Base-by-base conservation (phyloP, 2,113 vertebrate genomes). In the Podarcis muralis region DNA sequence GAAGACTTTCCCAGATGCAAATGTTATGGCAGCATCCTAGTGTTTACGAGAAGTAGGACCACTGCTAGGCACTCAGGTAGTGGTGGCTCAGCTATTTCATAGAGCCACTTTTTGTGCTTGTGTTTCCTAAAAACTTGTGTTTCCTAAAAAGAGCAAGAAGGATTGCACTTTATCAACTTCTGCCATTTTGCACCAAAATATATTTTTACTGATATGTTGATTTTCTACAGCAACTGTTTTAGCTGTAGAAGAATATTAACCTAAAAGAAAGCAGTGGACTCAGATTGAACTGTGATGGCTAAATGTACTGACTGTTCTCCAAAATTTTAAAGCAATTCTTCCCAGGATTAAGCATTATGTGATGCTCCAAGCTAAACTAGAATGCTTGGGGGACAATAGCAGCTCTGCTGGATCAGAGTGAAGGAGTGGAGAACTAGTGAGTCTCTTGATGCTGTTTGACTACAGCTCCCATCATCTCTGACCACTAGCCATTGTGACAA, bases 211-310 rank as follows among this genome's bases (percentile, higher is more conserved):
- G 71, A n/a, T 27, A 35, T 13, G 8, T 20, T 65, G 18, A 86
- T 75, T 2, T 35, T 85, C 72, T 18, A 25, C 37, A 16, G 5
- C 9, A 81, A 86, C 83, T 27, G 6, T 53, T 53, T 16, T 66
- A 88, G 0, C 1, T 53, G 6, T 78, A 57, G 53, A 25, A 87
- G 43, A 84, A 81, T 84, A 74, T 48, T 79, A 74, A 85, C 69
- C 74, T 20, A 8, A 37, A 20, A 71, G 6, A 66, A 35, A 57
- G 53, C 0, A 59, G 89, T 8, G 20, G 71, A 74, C 35, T 83
- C 0, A 0, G 40, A 76, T 57, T 78, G 1, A 0, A 2, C 74
- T 5, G 3, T 18, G 2, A 59, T 30, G 43, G 30, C 84, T 88
- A 11, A 40, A 0, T 76, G 32, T 32, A 84, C 2, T 90, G 27